phyloP scores from a whole-genome alignment of 2,888 invertebrate species.

The Caenorhabditis sp. region DNA sequence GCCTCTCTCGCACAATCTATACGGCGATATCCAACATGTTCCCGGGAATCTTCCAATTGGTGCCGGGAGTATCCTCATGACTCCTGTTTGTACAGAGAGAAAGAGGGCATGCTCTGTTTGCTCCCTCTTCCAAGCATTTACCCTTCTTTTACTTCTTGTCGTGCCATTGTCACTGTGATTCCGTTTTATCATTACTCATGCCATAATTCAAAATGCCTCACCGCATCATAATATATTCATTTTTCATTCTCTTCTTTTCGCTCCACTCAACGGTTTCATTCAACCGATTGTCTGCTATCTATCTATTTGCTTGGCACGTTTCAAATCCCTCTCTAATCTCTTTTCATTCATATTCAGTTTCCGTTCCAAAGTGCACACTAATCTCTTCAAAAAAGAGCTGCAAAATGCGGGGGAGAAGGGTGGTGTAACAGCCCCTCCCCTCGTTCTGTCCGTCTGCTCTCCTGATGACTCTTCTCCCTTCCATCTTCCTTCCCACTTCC shows the following conservation, averaged over 20 bases:
- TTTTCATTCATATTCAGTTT: constrained; percentile 4
- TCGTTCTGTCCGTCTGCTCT: constrained; percentile 11
- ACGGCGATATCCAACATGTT: constrained; percentile 87
- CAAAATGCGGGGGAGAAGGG: constrained; percentile 31
- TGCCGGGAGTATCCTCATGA: constrained; percentile 62
- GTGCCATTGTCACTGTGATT: constrained; percentile 29
- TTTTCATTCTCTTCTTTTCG: background rate
- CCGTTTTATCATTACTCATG: background rate
- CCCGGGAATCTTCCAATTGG: constrained; percentile 87
- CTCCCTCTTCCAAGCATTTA: constrained; percentile 4
- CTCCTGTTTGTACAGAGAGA: constrained; percentile 30
- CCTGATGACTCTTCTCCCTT: constrained; percentile 4
- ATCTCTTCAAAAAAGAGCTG: constrained; percentile 31
- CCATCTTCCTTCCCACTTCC: background rate
- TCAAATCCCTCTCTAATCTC: constrained; percentile 2
- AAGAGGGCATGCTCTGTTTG: constrained; percentile 9
- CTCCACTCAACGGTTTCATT: background rate
- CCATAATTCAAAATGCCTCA: too few relatives aligned
- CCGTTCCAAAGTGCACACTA: constrained; percentile 37
- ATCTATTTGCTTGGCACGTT: background rate
- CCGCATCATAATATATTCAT: constrained; percentile 13
- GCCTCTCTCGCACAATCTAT: constrained; percentile 83
- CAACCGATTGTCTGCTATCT: background rate
- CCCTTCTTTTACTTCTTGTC: constrained; percentile 26
- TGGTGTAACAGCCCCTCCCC: constrained; percentile 14